A percentile compares a stretch with the other conserved stretches of the same genome.
Conservation (phyloP, 1,140 invertebrate genomes). For the Drosophila miranda region DNA sequence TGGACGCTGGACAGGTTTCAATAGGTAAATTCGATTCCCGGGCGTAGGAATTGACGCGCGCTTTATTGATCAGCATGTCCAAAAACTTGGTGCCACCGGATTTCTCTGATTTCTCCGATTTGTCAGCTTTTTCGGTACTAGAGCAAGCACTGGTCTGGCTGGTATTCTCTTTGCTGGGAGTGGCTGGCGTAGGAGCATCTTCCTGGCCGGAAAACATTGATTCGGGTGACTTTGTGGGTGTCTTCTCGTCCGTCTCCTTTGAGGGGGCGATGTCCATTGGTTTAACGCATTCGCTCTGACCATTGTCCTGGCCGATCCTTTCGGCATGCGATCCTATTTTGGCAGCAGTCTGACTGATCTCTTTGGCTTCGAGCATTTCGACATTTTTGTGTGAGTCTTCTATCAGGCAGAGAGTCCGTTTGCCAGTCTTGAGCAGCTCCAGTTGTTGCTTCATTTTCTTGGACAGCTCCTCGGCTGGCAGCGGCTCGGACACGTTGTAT, state of each 20-base stretch:
- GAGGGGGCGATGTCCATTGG: background rate
- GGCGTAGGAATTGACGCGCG: conserved; percentile 63
- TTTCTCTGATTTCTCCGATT: conserved; percentile 38
- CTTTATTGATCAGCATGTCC: conserved; percentile 76
- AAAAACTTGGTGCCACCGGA: conserved; percentile 64
- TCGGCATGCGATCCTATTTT: background rate
- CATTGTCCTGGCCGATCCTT: too few species aligned
- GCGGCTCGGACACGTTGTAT: conserved; percentile 43
- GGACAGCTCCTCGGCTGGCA: conserved; percentile 57
- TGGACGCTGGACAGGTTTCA: background rate
- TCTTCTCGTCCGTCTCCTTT: conserved; percentile 18
- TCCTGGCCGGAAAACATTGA: background rate
- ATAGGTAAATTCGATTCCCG: conserved; percentile 43
- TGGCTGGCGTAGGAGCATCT: conserved; percentile 28
- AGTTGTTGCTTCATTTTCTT: conserved; percentile 78
- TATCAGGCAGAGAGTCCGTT: conserved; percentile 57
- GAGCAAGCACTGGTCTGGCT: conserved; percentile 28
- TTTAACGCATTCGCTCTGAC: background rate
- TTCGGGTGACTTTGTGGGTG: conserved; percentile 18
- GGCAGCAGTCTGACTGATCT: background rate
- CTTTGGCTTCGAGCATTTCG: conserved; percentile 15
- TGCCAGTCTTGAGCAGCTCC: conserved; percentile 65
- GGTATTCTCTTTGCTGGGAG: conserved; percentile 39
- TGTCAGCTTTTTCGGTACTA: conserved; percentile 45
- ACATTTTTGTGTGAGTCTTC: conserved; percentile 53